phyloP scores from a whole-genome alignment of 2,113 vertebrate genomes.

The Trogon melanurus region DNA sequence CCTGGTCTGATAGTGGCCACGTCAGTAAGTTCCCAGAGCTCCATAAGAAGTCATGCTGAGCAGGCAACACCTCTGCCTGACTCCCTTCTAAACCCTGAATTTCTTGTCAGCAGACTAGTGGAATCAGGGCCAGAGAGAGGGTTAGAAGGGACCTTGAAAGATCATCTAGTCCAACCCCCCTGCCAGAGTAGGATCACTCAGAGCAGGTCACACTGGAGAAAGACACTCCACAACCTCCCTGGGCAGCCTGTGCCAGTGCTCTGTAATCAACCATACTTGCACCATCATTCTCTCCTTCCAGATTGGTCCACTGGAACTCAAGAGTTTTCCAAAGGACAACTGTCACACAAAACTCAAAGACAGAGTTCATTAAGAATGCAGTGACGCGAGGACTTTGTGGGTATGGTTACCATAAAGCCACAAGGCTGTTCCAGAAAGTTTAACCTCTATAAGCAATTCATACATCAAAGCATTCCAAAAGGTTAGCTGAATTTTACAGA shows the following conservation, averaged over 20 bases:
- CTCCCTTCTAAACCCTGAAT: background rate
- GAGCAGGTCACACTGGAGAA: no score
- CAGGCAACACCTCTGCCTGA: background rate
- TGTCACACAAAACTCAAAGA: background rate
- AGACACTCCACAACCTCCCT: no score
- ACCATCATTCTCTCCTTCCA: background rate
- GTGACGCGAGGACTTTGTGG: accelerated
- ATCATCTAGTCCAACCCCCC: no score
- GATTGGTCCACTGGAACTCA: background rate
- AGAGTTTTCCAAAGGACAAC: background rate
- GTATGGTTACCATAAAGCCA: background rate
- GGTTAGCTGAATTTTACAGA: background rate
- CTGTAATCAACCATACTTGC: background rate
- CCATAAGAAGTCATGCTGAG: background rate
- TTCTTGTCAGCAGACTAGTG: background rate
- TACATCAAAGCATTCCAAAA: background rate
- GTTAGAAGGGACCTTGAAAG: no score
- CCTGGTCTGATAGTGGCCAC: background rate
- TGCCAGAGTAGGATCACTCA: no score
- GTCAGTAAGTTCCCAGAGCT: background rate
- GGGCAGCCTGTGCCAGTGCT: no score
- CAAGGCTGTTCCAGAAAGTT: background rate
- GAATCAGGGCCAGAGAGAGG: background rate
- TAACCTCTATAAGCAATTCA: background rate
- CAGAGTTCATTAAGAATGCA: background rate